Evolutionary conservation across 1,140 invertebrate genomes (phyloP).

Genomic region (Rhyzopertha dominica): DNA sequence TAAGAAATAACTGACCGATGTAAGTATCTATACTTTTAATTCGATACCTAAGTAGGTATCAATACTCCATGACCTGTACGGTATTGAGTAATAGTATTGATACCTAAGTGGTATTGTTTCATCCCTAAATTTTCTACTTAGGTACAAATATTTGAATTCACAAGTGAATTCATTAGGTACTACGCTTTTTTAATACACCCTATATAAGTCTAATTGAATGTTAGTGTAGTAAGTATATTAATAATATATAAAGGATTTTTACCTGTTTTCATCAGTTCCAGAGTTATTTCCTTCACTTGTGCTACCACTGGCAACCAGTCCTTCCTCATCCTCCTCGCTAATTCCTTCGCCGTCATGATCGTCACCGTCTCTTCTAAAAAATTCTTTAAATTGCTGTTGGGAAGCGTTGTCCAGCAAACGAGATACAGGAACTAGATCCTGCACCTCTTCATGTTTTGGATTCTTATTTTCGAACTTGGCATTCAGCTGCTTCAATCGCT

Average conservation of each 20-base stretch:
- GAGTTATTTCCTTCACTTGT: slow-evolving; percentile 74
- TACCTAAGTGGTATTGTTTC: too few species aligned
- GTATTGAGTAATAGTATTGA: too few species aligned
- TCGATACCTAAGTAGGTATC: too few species aligned
- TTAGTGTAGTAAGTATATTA: too few species aligned
- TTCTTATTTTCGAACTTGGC: slow-evolving; percentile 30
- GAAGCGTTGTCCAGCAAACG: slow-evolving; percentile 75
- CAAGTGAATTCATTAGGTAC: too few species aligned
- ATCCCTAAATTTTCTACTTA: too few species aligned
- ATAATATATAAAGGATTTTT: slow-evolving; percentile 34
- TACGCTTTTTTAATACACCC: neutral
- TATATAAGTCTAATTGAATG: too few species aligned
- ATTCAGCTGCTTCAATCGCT: slow-evolving; percentile 42
- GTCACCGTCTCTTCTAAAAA: slow-evolving; percentile 51
- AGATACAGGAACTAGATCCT: slow-evolving; percentile 71
- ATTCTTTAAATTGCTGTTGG: slow-evolving; percentile 58
- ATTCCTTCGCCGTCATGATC: slow-evolving; percentile 35
- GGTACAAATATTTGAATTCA: too few species aligned
- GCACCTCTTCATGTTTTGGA: slow-evolving; percentile 45
- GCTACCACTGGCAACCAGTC: slow-evolving; percentile 61
- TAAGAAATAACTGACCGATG: too few species aligned
- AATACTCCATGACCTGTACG: too few species aligned
- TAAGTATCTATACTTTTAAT: too few species aligned
- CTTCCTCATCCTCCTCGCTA: slow-evolving; percentile 67
- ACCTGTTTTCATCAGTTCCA: slow-evolving; percentile 74